Evolutionary conservation across 2,888 invertebrate genomes (phyloP).

Genomic region (Reticulitermes lucifugus): DNA sequence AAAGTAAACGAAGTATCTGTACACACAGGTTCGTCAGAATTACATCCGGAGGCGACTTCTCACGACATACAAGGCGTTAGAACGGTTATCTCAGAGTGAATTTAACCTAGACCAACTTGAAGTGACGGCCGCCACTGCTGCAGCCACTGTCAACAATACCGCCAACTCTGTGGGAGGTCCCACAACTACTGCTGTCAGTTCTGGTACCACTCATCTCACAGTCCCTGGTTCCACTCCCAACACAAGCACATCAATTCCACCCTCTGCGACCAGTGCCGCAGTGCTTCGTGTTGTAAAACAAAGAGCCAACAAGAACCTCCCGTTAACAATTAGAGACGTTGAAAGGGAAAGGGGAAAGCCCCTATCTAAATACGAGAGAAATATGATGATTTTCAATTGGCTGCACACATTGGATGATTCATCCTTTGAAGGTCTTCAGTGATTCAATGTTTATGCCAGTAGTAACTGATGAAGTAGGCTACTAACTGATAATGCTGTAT

Average conservation of each 20-base stretch:
- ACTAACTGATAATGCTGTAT: too few relatives aligned
- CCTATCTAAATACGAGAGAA: conserved; percentile 89
- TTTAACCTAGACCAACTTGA: conserved; percentile 83
- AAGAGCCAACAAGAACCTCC: conserved; percentile 65
- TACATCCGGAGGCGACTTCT: conserved; percentile 82
- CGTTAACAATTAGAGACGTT: conserved; percentile 81
- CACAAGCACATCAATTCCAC: conserved; percentile 56
- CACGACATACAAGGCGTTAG: conserved; percentile 84
- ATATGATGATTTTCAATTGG: conserved; percentile 97
- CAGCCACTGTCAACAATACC: conserved; percentile 55
- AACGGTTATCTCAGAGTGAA: conserved; percentile 86
- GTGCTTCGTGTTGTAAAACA: conserved; percentile 63
- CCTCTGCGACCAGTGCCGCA: conserved; percentile 60
- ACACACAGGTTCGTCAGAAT: conserved; percentile 77
- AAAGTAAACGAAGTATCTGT: background rate
- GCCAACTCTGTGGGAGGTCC: conserved; percentile 52
- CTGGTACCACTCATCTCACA: conserved; percentile 53
- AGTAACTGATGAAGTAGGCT: too few relatives aligned
- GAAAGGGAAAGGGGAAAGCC: conserved; percentile 86
- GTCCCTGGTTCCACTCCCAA: conserved; percentile 60
- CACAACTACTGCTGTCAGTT: background rate
- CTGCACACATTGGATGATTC: conserved; percentile 87
- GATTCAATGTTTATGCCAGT: background rate
- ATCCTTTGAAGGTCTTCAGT: conserved; percentile 63
- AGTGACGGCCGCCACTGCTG: conserved; percentile 69